Conservation (phyloP, 37 sponge, comb jelly and placozoan species). For the Halichondria panicea region DNA sequence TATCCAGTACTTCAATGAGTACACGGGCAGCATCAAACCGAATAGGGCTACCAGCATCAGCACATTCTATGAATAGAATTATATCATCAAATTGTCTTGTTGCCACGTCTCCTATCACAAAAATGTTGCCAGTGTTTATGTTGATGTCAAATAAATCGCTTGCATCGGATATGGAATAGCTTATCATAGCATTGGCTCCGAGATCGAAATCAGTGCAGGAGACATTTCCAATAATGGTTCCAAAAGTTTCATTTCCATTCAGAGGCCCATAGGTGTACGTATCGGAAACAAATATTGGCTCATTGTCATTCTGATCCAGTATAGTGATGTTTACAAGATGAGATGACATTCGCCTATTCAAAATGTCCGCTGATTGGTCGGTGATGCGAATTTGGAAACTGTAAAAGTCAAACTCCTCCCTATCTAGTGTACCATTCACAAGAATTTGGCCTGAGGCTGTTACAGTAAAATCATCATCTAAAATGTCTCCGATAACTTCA, state of each 20-base stretch:
- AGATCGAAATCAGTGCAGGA: conserved; percentile 66
- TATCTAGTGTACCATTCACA: conserved; percentile 49
- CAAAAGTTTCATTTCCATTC: conserved; percentile 15
- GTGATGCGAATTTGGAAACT: conserved; percentile 15
- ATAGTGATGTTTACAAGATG: conserved; percentile 28
- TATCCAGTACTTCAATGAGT: conserved; percentile 29
- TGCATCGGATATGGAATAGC: conserved; percentile 12
- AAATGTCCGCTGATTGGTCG: conserved; percentile 29
- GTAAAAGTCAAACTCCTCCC: conserved; percentile 33
- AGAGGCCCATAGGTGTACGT: conserved; percentile 29
- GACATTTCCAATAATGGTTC: conserved; percentile 29
- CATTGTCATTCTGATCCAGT: conserved; percentile 71
- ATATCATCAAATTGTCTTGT: conserved; percentile 29
- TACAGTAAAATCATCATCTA: background rate
- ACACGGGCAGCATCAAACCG: conserved; percentile 14
- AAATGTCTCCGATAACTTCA: conserved; percentile 6
- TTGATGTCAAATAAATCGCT: conserved; percentile 31
- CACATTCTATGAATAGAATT: conserved; percentile 30
- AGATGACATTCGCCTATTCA: background rate
- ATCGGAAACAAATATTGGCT: conserved; percentile 32
- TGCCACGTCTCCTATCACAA: conserved; percentile 17
- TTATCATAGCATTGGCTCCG: conserved; percentile 38
- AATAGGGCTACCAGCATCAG: conserved; percentile 27
- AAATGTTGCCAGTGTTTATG: conserved; percentile 26
- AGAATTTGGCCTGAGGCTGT: conserved; percentile 28